Evolutionary conservation across 2,797 vertebrate genomes (phyloP).

Genomic region (Enteromius thamalakanensis): DNA sequence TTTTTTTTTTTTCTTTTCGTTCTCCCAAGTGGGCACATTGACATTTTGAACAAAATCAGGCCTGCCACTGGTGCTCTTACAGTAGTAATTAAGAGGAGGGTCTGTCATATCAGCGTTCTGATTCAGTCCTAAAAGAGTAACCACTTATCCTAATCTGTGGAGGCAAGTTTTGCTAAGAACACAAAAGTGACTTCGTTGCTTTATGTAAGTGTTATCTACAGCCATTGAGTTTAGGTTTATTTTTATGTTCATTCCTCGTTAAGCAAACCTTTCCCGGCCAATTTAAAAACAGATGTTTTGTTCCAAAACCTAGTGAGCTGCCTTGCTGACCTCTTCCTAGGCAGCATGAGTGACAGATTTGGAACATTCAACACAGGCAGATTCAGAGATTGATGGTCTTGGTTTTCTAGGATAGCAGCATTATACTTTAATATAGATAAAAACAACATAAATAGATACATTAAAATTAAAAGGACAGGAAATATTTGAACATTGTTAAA

Average conservation of each 20-base stretch:
- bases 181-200: slow-evolving; percentile 1
- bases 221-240: neutral
- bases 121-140: slow-evolving; percentile 41
- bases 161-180: slow-evolving; percentile 20
- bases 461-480: neutral
- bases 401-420: neutral
- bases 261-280: neutral
- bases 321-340: neutral
- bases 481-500: neutral
- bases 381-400: neutral
- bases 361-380: slow-evolving; percentile 5
- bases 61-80: slow-evolving; percentile 49
- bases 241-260: neutral
- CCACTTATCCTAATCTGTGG: slow-evolving; percentile 44
- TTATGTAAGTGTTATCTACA: neutral
- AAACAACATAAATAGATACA: neutral
- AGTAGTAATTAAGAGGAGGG: slow-evolving; percentile 57
- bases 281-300: slow-evolving; percentile 7
- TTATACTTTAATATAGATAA: neutral
- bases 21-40: slow-evolving; percentile 65
- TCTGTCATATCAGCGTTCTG: slow-evolving; percentile 56
- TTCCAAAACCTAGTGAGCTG: neutral
- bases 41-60: slow-evolving; percentile 66
- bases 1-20: neutral
- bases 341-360: slow-evolving; percentile 13